Evolutionary conservation across 2,113 vertebrate genomes (phyloP).

Genomic region (Chaetorhynchus papuensis): DNA sequence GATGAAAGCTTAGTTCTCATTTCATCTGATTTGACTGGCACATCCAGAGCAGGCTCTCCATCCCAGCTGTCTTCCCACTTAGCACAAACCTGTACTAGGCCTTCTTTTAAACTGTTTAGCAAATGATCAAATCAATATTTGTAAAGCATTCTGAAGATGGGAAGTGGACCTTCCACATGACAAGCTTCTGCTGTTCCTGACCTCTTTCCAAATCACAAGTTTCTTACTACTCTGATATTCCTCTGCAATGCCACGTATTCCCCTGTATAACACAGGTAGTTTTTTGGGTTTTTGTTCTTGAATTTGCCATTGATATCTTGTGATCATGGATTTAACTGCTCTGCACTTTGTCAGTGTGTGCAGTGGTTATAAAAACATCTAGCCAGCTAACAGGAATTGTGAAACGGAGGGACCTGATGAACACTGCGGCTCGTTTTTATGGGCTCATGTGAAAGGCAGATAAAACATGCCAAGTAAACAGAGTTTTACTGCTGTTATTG

Average conservation of each 20-base stretch:
- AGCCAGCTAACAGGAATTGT: background rate
- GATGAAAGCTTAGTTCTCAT: background rate
- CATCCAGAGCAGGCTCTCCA: background rate
- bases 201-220: background rate
- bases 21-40: background rate
- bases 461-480: background rate
- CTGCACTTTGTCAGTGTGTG: background rate
- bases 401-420: background rate
- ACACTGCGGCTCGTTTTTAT: background rate
- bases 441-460: background rate
- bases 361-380: slow-evolving; percentile 13
- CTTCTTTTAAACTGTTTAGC: background rate
- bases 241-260: background rate
- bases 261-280: background rate
- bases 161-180: background rate
- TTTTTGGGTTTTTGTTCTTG: background rate
- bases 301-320: background rate
- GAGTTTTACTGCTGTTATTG: background rate
- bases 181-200: background rate
- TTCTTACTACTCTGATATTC: background rate
- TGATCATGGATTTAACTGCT: background rate
- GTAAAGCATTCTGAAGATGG: background rate
- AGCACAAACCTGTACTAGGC: background rate
- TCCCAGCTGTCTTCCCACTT: background rate
- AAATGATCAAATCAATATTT: background rate